Evolutionary conservation across 2,113 vertebrate genomes (phyloP).

Genomic region (Cervus canadensis): DNA sequence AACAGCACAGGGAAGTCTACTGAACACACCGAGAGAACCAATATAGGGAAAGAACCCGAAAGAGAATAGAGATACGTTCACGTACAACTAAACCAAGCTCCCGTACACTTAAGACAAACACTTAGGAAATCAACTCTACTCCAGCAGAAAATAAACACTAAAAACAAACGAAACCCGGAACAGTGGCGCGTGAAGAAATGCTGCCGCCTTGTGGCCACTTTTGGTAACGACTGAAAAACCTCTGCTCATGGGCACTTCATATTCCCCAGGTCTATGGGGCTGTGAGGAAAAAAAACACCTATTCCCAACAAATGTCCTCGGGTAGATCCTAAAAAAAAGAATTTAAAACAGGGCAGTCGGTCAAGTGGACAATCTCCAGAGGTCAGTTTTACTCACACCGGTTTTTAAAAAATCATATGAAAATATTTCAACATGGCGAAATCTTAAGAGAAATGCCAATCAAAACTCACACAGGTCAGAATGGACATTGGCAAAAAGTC

Average conservation of each 20-base stretch:
- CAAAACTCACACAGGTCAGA: neutral
- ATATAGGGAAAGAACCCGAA: no score
- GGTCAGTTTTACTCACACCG: neutral
- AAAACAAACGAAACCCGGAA: neutral
- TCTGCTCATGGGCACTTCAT: neutral
- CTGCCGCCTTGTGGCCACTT: neutral
- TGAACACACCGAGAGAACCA: no score
- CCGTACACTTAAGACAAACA: no score
- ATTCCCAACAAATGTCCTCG: neutral
- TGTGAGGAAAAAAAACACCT: neutral
- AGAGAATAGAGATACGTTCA: no score
- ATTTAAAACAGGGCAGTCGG: no score
- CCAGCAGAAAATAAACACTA: neutral
- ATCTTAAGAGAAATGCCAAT: neutral
- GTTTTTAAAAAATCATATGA: neutral
- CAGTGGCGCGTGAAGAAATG: neutral
- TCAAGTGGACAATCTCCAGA: no score
- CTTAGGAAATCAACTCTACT: neutral
- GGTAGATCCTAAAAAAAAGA: no score
- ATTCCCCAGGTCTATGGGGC: neutral
- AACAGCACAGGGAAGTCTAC: no score
- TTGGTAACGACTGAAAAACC: neutral
- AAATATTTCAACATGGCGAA: neutral
- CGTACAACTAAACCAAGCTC: no score
- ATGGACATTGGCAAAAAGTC: neutral